A percentile compares a stretch with the other conserved stretches of the same genome.
Conservation (phyloP, 2,888 invertebrate genomes). For the Arge pagana region DNA sequence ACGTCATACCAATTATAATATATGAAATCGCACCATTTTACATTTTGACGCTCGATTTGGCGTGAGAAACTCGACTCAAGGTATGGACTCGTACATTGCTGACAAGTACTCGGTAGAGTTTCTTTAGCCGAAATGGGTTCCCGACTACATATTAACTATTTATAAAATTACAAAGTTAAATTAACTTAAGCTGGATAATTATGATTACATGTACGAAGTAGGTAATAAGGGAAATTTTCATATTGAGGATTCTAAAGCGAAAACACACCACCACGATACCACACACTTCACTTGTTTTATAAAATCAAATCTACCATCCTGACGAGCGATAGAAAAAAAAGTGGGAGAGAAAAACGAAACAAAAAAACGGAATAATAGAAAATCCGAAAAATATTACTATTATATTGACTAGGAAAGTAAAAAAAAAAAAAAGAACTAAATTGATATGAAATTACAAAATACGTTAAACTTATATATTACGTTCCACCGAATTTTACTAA, state of each 20-base stretch:
- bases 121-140: slow-evolving; percentile 14
- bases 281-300: slow-evolving; percentile 39
- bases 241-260: slow-evolving; percentile 12
- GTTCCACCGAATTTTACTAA: slow-evolving; percentile 30
- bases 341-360: too few species aligned
- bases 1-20: background rate
- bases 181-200: slow-evolving; percentile 12
- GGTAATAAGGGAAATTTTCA: slow-evolving; percentile 15
- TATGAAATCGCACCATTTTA: slow-evolving; percentile 9
- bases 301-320: slow-evolving; percentile 41
- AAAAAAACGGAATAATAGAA: slow-evolving; percentile 18
- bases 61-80: slow-evolving; percentile 3
- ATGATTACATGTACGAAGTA: slow-evolving; percentile 7
- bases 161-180: slow-evolving; percentile 11
- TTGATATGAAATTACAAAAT: slow-evolving; percentile 50
- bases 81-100: background rate
- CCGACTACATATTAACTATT: slow-evolving; percentile 8
- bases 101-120: background rate
- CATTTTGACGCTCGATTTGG: slow-evolving; percentile 10
- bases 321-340: slow-evolving; percentile 31
- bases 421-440: slow-evolving; percentile 39
- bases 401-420: slow-evolving; percentile 46
- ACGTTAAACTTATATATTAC: slow-evolving; percentile 50
- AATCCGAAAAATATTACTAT: slow-evolving; percentile 40
- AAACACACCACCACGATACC: slow-evolving; percentile 22